phyloP scores from a whole-genome alignment of 2,113 vertebrate genomes.

The Pseudopipra pipra region DNA sequence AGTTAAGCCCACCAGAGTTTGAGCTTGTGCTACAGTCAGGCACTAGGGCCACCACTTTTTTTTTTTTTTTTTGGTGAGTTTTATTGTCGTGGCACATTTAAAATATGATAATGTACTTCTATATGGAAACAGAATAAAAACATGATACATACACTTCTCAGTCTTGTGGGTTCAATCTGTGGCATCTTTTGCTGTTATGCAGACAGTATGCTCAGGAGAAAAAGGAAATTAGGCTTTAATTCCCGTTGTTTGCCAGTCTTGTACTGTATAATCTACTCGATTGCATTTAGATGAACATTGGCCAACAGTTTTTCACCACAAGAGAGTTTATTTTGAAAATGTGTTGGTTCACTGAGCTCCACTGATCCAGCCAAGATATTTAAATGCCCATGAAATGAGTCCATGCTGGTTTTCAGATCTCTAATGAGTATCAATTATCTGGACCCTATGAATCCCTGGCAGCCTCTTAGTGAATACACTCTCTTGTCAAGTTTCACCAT shows the following conservation, averaged over 20 bases:
- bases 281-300: neutral
- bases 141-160: neutral
- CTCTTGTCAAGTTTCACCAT: neutral
- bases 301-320: neutral
- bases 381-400: neutral
- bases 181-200: neutral
- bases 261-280: neutral
- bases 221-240: neutral
- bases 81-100: neutral
- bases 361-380: neutral
- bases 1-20: constrained; percentile 51
- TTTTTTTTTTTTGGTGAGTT: neutral
- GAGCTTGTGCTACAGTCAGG: neutral
- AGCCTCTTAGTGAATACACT: neutral
- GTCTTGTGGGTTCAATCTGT: neutral
- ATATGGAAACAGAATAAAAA: neutral
- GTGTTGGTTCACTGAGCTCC: neutral
- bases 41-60: neutral
- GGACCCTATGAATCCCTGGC: neutral
- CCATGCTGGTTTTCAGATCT: neutral
- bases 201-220: neutral
- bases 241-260: neutral
- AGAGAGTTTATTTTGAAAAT: neutral
- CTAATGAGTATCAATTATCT: neutral
- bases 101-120: neutral